phyloP scores from a whole-genome alignment of 2,113 vertebrate species.

The Brachirus orientalis region DNA sequence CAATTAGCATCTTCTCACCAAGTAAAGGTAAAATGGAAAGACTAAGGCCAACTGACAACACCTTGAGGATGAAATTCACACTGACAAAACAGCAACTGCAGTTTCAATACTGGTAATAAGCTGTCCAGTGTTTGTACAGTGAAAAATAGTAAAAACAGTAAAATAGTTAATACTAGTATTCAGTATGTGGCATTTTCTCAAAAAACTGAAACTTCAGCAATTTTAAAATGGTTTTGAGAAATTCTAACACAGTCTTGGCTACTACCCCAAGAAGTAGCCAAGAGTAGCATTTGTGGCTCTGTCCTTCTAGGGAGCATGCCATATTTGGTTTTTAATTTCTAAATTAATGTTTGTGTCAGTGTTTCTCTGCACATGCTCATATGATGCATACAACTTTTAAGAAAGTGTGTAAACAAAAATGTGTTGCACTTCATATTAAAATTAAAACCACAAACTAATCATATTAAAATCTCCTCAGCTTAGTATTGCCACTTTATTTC shows the following conservation, averaged over 20 bases:
- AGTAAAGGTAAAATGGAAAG: slow-evolving; percentile 29
- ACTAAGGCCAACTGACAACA: slow-evolving; percentile 35
- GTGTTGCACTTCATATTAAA: slow-evolving; percentile 49
- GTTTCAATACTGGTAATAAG: slow-evolving; percentile 16
- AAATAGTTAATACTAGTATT: not conserved
- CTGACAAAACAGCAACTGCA: slow-evolving; percentile 2
- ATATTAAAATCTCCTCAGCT: slow-evolving; percentile 51
- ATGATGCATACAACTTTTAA: slow-evolving; percentile 35
- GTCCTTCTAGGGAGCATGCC: slow-evolving; percentile 8
- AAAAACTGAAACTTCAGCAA: not conserved
- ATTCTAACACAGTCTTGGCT: slow-evolving; percentile 18
- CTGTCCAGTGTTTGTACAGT: slow-evolving; percentile 1
- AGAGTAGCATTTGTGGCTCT: slow-evolving; percentile 46
- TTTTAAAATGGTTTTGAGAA: slow-evolving; percentile 10
- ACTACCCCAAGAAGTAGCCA: slow-evolving; percentile 46
- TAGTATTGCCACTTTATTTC: slow-evolving; percentile 51
- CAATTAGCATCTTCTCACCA: slow-evolving; percentile 30
- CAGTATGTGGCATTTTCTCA: not conserved
- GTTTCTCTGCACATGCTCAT: slow-evolving; percentile 49
- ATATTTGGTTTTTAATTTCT: slow-evolving; percentile 39
- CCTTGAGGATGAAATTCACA: slow-evolving; percentile 33
- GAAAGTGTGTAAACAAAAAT: slow-evolving; percentile 65
- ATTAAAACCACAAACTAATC: slow-evolving; percentile 35
- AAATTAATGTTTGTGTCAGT: slow-evolving; percentile 56
- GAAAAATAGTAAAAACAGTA: not conserved